These are phyloP conservation scores for Zosterops pallidus DNA, from an alignment of 2,113 vertebrate genomes.

Conservation along the genomic window DNA sequence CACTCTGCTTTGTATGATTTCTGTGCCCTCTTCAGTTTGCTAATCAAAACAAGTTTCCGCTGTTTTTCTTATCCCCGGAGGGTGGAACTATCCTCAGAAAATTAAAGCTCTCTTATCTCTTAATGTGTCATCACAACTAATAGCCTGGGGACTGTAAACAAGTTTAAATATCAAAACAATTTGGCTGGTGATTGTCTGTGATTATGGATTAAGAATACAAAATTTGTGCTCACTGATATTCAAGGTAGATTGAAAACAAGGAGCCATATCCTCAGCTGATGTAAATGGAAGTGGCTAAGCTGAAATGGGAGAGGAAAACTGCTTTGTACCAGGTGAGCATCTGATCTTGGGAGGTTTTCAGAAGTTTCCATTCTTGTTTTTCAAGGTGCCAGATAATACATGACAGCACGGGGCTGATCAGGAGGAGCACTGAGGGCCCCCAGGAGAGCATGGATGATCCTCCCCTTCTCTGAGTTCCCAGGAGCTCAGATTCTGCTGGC, in stretches of 20 bases:
- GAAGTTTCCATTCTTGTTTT: not conserved
- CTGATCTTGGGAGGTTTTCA: not conserved
- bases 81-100: constrained; percentile 57
- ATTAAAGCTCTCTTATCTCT: constrained; percentile 67
- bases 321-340: not conserved
- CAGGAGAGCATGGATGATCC: fast-evolving
- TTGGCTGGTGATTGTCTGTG: constrained; percentile 51
- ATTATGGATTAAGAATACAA: constrained; percentile 60
- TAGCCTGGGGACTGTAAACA: constrained; percentile 68
- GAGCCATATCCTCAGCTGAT: not conserved
- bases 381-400: not conserved
- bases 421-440: not conserved
- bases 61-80: constrained; percentile 49
- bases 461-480: not conserved
- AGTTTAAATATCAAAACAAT: constrained; percentile 67
- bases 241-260: not conserved
- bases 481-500: not conserved
- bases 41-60: constrained; percentile 43
- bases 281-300: not conserved
- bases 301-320: not conserved
- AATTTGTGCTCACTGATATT: constrained; percentile 13
- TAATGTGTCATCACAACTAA: constrained; percentile 69
- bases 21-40: constrained; percentile 28
- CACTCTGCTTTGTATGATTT: not conserved
- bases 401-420: not conserved